Evolutionary conservation across 2,797 vertebrate species (phyloP).

Genomic region (Chelmon rostratus): DNA sequence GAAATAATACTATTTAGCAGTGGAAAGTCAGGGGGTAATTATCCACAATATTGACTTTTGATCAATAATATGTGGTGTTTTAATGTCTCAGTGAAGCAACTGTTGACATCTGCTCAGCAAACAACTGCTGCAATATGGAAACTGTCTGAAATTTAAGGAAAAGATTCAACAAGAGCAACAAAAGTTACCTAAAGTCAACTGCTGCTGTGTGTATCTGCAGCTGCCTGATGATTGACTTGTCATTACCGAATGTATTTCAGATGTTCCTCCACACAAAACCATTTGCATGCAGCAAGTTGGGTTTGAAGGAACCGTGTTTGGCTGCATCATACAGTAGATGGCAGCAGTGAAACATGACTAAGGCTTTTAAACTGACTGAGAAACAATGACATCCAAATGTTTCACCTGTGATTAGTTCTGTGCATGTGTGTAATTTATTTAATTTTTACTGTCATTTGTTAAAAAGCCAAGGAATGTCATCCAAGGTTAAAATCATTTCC

Average conservation of each 20-base stretch:
- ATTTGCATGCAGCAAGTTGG: no score
- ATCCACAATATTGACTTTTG: background rate
- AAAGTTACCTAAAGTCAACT: background rate
- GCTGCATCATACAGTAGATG: slow-evolving; percentile 53
- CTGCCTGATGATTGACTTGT: background rate
- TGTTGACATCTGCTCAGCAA: background rate
- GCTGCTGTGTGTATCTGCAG: background rate
- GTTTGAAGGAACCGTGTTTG: slow-evolving; percentile 22
- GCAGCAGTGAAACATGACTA: slow-evolving; percentile 49
- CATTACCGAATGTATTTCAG: background rate
- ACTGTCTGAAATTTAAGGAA: background rate
- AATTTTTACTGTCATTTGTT: background rate
- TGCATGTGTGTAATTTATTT: background rate
- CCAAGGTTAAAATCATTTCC: background rate
- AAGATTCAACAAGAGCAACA: background rate
- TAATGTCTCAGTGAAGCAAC: background rate
- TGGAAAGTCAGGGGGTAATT: background rate
- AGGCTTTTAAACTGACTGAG: background rate
- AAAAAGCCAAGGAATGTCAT: background rate
- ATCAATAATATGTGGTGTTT: background rate
- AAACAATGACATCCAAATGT: background rate
- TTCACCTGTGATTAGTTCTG: background rate
- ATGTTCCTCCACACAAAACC: background rate
- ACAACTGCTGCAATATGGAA: background rate
- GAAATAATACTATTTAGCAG: background rate